Percentiles rank a stretch among this genome's conserved stretches.
phyloP scores from a whole-genome alignment of 23 tunicate genomes.

The Oikopleura albicans region DNA sequence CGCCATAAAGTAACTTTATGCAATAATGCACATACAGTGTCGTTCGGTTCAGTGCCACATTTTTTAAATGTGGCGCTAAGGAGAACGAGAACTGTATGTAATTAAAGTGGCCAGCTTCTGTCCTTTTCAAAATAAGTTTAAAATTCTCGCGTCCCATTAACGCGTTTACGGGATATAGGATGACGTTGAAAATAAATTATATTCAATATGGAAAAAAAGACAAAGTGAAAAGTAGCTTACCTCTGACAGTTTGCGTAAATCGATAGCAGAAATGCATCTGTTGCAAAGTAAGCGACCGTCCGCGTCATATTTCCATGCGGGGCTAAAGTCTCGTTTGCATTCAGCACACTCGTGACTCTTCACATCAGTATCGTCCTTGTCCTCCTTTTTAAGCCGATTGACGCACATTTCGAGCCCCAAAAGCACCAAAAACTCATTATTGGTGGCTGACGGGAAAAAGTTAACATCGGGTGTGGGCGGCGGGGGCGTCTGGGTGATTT shows the following conservation, averaged over 20 bases:
- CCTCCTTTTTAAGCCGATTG: neutral
- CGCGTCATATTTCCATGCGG: neutral
- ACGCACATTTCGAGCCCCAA: slow-evolving; percentile 5
- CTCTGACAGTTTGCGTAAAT: neutral
- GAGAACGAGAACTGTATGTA: too few relatives aligned
- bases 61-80: too few relatives aligned
- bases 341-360: neutral
- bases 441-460: neutral
- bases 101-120: too few relatives aligned
- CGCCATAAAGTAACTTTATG: too few relatives aligned
- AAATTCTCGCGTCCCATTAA: too few relatives aligned
- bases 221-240: neutral
- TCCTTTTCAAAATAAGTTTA: too few relatives aligned
- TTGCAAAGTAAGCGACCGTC: neutral
- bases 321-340: neutral
- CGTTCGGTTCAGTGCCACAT: too few relatives aligned
- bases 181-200: too few relatives aligned
- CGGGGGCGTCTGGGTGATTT: neutral
- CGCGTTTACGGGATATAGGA: too few relatives aligned
- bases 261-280: neutral
- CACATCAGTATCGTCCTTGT: neutral
- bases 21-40: too few relatives aligned
- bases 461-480: neutral
- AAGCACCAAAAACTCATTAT: neutral
- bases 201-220: too few relatives aligned